Evolutionary conservation across 2,113 vertebrate species (phyloP).

Genomic region (Campylomormyrus numenius): DNA sequence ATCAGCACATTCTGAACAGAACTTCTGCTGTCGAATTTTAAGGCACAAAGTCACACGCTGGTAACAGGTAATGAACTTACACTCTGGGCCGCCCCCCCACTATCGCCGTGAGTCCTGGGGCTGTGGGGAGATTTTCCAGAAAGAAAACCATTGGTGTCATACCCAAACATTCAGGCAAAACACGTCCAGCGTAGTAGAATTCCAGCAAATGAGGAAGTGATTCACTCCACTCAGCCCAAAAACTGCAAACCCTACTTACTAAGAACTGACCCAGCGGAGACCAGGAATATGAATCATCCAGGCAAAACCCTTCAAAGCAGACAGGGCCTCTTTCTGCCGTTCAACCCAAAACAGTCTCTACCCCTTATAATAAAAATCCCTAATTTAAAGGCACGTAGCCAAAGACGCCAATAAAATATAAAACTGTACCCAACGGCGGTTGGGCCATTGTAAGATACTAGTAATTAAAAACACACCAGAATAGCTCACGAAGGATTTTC

Average conservation of each 20-base stretch:
- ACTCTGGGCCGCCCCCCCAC: slow-evolving; percentile 70
- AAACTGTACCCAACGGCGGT: neutral
- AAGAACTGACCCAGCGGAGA: neutral
- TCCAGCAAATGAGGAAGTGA: neutral
- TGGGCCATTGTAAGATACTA: neutral
- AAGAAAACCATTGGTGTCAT: neutral
- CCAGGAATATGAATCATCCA: neutral
- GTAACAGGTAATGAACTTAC: slow-evolving; percentile 48
- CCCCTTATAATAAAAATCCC: neutral
- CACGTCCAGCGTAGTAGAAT: neutral
- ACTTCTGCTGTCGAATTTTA: neutral
- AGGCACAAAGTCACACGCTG: neutral
- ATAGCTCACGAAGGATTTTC: neutral
- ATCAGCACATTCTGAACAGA: neutral
- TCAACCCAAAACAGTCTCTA: neutral
- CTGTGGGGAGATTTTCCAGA: slow-evolving; percentile 37
- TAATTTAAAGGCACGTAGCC: neutral
- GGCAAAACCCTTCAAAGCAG: neutral
- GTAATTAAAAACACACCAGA: neutral
- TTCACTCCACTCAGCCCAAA: neutral
- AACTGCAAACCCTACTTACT: neutral
- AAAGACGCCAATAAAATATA: neutral
- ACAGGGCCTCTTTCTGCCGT: neutral
- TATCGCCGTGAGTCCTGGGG: slow-evolving; percentile 67
- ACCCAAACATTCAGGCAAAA: neutral